Evolutionary conservation across 2,888 invertebrate species (phyloP).

Genomic region (Tetheella fluctuosa): DNA sequence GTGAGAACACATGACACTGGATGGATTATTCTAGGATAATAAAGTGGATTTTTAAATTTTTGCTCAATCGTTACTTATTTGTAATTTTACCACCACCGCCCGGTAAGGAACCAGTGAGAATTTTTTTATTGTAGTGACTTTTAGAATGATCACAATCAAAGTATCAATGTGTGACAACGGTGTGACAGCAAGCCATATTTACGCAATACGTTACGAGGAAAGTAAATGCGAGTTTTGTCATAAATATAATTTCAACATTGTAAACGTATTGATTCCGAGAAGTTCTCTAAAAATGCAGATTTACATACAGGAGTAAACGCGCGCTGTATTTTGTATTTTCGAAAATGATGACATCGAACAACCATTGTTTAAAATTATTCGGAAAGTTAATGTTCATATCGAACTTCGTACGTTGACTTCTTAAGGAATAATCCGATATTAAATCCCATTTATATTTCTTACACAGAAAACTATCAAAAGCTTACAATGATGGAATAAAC

Average conservation of each 20-base stretch:
- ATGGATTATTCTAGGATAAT: no score
- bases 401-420: neutral
- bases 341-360: slow-evolving; percentile 30
- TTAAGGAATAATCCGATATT: neutral
- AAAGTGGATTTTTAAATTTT: no score
- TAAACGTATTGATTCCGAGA: slow-evolving; percentile 51
- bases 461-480: slow-evolving; percentile 33
- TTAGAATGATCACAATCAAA: no score
- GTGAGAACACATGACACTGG: no score
- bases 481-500: slow-evolving; percentile 47
- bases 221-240: slow-evolving; percentile 41
- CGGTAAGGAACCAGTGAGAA: no score
- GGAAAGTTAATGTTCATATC: slow-evolving; percentile 17
- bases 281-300: slow-evolving; percentile 51
- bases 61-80: no score
- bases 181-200: slow-evolving; percentile 43
- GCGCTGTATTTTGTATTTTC: slow-evolving; percentile 29
- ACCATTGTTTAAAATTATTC: slow-evolving; percentile 34
- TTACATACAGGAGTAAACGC: slow-evolving; percentile 39
- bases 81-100: no score
- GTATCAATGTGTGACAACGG: slow-evolving; percentile 21
- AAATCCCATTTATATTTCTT: neutral
- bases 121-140: no score
- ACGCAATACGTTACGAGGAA: slow-evolving; percentile 57
- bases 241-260: slow-evolving; percentile 48